Evolutionary conservation across 1,140 invertebrate genomes (phyloP), one percentile per base, ranked within the genome.

Genomic region (Vanessa tameamea): DNA sequence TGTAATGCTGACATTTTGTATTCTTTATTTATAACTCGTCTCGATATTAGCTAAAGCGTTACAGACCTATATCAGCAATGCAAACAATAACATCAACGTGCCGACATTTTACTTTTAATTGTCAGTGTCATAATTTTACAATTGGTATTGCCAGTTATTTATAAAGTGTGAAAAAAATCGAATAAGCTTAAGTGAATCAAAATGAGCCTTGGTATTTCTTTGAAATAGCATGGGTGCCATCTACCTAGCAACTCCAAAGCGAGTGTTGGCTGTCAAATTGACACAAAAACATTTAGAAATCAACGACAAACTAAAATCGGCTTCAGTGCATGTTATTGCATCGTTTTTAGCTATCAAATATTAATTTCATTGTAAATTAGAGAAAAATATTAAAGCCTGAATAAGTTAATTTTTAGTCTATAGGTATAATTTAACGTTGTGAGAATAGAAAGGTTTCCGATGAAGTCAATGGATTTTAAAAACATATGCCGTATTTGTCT

Each of bases 1-100:
- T 96, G 95, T 78, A 96, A 93, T 72, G 94, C 94, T 69, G 95
- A 96, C 87, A 90, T 90, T 37, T 57, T 68, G 26, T 43, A 48
- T 0, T 63, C n/a, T 37, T 59, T n/a, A 48, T 0, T 12, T 47
- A 63, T 37, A 12, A n/a, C 48, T 47, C 47, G 1, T 50, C 43
- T 43, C 14, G 12, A 47, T 63, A 63, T 16, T 37, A 64, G 31
- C 6, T 47, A 67, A 75, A 47, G 43, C 13, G 16, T 43, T 43
- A 47, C 31, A 31, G 63, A 51, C 26, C 50, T 13, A 48, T 47
- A 43, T 20, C 31, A 16, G 63, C 55, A 51, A 63, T 8, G 31
- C 57, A 75, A 78, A 78, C 73, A 78, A 78, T 72, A 75, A 78
- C 73, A 75, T 64, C 23, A 64, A 51, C 47, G 23, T 13, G 9